These are phyloP conservation scores for Pachydiplax longipennis DNA, from an alignment of 2,888 invertebrate genomes.

Conservation along the genomic window DNA sequence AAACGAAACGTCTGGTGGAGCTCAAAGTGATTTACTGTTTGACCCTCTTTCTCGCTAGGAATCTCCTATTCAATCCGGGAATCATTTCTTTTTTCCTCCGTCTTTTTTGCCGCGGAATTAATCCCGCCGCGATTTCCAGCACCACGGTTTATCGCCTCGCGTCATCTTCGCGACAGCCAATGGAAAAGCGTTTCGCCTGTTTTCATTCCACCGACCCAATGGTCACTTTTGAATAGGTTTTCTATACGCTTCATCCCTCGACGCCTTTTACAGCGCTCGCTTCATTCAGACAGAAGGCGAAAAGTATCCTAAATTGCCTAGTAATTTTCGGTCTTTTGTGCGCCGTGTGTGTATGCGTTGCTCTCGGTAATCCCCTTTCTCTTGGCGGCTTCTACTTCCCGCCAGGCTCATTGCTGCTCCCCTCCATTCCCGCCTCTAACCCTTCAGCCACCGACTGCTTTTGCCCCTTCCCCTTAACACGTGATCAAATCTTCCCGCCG, in stretches of 20 bases:
- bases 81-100: background rate
- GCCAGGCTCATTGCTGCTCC: background rate
- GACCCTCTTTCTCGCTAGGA: background rate
- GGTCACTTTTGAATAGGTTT: background rate
- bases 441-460: constrained; percentile 20
- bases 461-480: background rate
- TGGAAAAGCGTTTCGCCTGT: background rate
- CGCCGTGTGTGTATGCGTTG: background rate
- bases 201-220: background rate
- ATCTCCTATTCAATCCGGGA: background rate
- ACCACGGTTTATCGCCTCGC: background rate
- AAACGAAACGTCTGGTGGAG: background rate
- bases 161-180: background rate
- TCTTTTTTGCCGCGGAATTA: background rate
- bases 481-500: constrained; percentile 34
- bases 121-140: background rate
- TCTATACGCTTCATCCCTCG: background rate
- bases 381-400: background rate
- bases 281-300: constrained; percentile 8
- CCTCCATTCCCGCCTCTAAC: background rate
- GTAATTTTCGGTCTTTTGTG: constrained; percentile 36
- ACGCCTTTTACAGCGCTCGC: background rate
- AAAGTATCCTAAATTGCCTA: constrained; percentile 21
- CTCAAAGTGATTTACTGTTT: background rate
- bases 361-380: constrained; percentile 6